Base-by-base conservation (phyloP, 2,797 vertebrate species). In the Falco cherrug region DNA sequence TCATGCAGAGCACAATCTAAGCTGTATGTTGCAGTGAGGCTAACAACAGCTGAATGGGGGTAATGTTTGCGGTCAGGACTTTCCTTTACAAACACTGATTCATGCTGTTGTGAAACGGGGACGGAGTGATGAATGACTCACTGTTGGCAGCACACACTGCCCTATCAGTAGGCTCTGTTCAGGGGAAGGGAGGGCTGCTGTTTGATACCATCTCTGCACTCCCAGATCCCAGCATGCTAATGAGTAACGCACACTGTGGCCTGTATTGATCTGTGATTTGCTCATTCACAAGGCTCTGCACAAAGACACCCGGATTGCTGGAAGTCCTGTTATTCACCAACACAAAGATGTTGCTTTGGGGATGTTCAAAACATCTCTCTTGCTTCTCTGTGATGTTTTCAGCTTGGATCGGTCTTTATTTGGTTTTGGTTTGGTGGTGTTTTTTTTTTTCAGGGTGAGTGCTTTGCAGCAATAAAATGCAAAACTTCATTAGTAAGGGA, bases 51-150 rank as follows among this genome's bases (percentile, higher is more conserved):
- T 97, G 96, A 97, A 97, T 95, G 82, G 85, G 81, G 75, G 73
- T 70, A 93, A 94, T 96, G 90, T 95, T 95, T 96, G 91, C 57
- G 97, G 94, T 93, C 83, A 95, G 80, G 84, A 80, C 63, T 50
- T 95, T 94, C 83, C 87, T 93, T 95, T 93, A 91, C 93, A 97
- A 97, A 95, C 93, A 95, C 76, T 96, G 95, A 94, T 97, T 97
- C 92, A 90, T 59, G 82, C 95, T 95, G 95, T 96, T 93, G 94
- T 92, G 95, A 94, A 97, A 97, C 4, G 41, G 80, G 94, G 82
- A 92, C 19, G 3, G 29, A 76, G 88, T 84, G 92, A 98, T 97
- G 97, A 98, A 97, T 97, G 96, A 96, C 85, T 97, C 95, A 93
- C 94, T 97, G 92, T 94, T 98, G 97, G 95, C 97, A 97, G 93